Conservation (phyloP, 2,888 invertebrate species). For the Drosophila pegasa region DNA sequence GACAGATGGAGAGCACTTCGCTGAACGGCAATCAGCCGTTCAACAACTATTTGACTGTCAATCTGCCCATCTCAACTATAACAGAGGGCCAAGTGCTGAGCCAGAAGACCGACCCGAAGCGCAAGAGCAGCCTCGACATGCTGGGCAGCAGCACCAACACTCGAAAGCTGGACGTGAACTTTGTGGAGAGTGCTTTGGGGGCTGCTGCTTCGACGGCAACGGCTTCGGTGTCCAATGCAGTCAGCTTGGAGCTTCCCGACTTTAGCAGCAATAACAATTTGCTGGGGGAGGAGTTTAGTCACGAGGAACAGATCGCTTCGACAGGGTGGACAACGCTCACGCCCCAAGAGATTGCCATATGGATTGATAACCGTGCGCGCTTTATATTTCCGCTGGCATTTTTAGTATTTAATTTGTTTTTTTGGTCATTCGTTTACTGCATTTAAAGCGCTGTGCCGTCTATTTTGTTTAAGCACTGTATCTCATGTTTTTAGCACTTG, state of each 20-base stretch:
- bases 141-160: slow-evolving; percentile 35
- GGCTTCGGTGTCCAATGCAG: slow-evolving; percentile 2
- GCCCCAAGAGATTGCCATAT: slow-evolving; percentile 94
- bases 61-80: slow-evolving; percentile 83
- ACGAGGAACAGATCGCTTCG: slow-evolving; percentile 56
- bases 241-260: slow-evolving; percentile 27
- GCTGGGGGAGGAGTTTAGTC: slow-evolving; percentile 68
- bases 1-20: slow-evolving; percentile 83
- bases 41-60: slow-evolving; percentile 91
- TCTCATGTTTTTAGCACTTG: slow-evolving; percentile 14
- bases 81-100: slow-evolving; percentile 64
- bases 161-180: slow-evolving; percentile 65
- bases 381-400: slow-evolving; percentile 92
- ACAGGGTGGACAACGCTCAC: slow-evolving; percentile 92
- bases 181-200: slow-evolving; percentile 63
- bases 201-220: slow-evolving; percentile 3
- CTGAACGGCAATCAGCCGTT: slow-evolving; percentile 86
- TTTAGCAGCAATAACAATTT: slow-evolving; percentile 86
- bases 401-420: slow-evolving; percentile 91
- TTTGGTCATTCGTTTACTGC: slow-evolving; percentile 90
- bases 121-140: slow-evolving; percentile 47
- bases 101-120: slow-evolving; percentile 11
- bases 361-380: slow-evolving; percentile 92
- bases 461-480: background rate
- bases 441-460: slow-evolving; percentile 70